Percentiles rank a stretch among this genome's conserved stretches.
Conservation (phyloP, 2,888 invertebrate species). For the Biston betularia region DNA sequence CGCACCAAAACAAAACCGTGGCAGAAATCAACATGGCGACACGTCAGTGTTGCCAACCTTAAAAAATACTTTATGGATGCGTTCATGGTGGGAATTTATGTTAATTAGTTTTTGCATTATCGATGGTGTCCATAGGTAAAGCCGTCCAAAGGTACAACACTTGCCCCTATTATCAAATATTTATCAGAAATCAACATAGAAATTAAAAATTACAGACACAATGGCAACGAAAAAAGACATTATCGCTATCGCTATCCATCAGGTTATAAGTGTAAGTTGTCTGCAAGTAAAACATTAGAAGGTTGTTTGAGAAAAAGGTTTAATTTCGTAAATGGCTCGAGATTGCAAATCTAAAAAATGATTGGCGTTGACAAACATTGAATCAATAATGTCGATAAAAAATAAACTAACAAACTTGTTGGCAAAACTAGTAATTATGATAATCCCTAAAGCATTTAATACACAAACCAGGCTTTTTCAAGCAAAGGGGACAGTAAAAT, state of each 20-base stretch:
- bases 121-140: too few relatives aligned
- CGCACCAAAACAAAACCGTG: too few relatives aligned
- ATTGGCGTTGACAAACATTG: not conserved
- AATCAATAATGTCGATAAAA: not conserved
- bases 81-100: too few relatives aligned
- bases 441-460: not conserved
- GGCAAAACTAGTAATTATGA: slow-evolving; percentile 1
- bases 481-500: slow-evolving; percentile 1
- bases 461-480: slow-evolving; percentile 1
- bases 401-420: not conserved
- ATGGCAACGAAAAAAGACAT: too few relatives aligned
- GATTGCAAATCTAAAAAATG: not conserved
- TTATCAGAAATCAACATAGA: not conserved
- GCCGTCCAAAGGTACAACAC: too few relatives aligned
- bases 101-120: too few relatives aligned
- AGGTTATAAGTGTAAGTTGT: not conserved
- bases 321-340: not conserved
- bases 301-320: not conserved
- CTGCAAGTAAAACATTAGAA: not conserved
- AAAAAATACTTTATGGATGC: too few relatives aligned
- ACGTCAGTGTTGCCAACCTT: too few relatives aligned
- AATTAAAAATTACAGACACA: too few relatives aligned
- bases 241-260: too few relatives aligned
- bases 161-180: too few relatives aligned
- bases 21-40: too few relatives aligned